Evolutionary conservation across 1,140 invertebrate genomes (phyloP), one percentile per base, ranked within the genome.

Genomic region (Megathymus violae): DNA sequence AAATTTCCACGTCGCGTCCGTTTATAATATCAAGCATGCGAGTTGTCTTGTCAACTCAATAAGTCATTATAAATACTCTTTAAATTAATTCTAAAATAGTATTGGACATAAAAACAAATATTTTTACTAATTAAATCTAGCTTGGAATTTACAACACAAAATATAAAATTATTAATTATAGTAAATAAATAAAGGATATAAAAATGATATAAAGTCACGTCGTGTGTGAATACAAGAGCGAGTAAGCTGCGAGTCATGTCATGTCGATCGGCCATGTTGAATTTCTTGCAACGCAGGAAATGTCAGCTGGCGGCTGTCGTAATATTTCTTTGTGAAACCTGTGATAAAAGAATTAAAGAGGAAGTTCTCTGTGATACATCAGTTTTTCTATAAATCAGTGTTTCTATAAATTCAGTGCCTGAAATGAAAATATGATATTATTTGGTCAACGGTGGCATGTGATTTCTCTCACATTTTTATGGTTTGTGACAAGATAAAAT

Each of bases 381-480:
- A 72, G 48, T n/a, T n/a, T n/a, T n/a, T n/a, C n/a, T n/a, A n/a
- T n/a, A n/a, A n/a, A n/a, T n/a, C n/a, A n/a, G 78, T 74, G 63
- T 51, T 64, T 64, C 60, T 48, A 64, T 62, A 62, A 22, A 64
- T 63, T 72, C 72, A 64, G 64, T 60, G 70, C 70, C 74, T 61
- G 58, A 80, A 72, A 80, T 85, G 75, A 84, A 87, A 90, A 87
- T 89, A 90, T 91, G 89, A 82, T 81, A 83, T 80, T 88, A 79
- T 72, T 84, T 76, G 79, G 62, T 79, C 76, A 70, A 80, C 81
- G 77, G 79, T 91, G 87, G 87, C 81, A 78, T 85, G 78, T 77
- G 85, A 91, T 91, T 90, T 89, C 86, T 78, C 84, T 85, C 89
- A 80, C 85, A 88, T 89, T 90, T 89, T 79, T 88, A 88, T 83